Conservation (phyloP, 2,797 vertebrate species). For the Serranus cabrilla region DNA sequence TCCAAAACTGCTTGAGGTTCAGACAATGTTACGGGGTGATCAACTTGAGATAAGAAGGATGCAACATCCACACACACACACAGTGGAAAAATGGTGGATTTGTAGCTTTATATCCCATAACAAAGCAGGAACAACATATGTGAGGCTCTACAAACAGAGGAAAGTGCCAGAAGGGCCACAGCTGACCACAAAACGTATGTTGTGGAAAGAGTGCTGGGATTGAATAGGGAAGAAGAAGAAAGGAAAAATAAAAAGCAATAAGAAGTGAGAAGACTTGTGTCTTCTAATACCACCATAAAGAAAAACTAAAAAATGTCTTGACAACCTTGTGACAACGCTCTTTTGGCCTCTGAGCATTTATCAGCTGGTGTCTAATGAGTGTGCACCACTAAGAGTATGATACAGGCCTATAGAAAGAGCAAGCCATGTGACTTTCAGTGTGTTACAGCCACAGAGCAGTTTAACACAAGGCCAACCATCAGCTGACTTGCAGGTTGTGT, state of each 20-base stretch:
- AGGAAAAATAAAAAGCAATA: background rate
- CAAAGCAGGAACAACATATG: background rate
- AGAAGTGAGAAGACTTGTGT: background rate
- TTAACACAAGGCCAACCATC: slow-evolving; percentile 48
- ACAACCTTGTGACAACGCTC: slow-evolving; percentile 38
- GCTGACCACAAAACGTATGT: background rate
- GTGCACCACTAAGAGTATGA: slow-evolving; percentile 12
- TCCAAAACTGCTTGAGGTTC: no score
- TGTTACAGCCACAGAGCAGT: slow-evolving; percentile 24
- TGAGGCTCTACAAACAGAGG: background rate
- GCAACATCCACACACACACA: no score
- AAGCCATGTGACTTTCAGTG: slow-evolving; percentile 55
- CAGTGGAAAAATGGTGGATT: no score
- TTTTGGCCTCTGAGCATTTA: slow-evolving; percentile 24
- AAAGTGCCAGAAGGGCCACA: background rate
- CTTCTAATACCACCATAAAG: background rate
- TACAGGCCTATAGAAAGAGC: slow-evolving; percentile 15
- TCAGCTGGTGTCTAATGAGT: slow-evolving; percentile 63
- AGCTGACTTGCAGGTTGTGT: slow-evolving; percentile 42
- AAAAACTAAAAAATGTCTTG: slow-evolving; percentile 15
- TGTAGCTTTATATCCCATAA: background rate
- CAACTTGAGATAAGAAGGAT: no score
- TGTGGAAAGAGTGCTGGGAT: background rate
- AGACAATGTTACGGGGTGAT: no score
- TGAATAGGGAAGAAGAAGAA: background rate